Conservation (phyloP, 2,888 invertebrate genomes). For the Cecidostiba fungosa region DNA sequence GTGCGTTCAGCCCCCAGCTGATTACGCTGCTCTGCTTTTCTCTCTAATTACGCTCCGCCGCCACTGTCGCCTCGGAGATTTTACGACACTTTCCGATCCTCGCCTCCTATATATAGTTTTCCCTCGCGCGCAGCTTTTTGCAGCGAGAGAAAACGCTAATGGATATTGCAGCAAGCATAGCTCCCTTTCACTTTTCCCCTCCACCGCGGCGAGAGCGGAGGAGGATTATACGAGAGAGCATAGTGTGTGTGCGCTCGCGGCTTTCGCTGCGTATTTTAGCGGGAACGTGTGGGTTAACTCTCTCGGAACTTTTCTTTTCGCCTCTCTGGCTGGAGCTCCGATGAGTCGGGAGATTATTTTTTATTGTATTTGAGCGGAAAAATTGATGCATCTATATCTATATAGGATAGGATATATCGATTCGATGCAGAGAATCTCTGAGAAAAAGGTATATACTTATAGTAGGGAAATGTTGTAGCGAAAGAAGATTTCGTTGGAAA, state of each 20-base stretch:
- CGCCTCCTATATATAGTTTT: background rate
- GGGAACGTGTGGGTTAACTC: background rate
- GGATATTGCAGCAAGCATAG: slow-evolving; percentile 50
- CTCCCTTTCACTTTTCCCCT: slow-evolving; percentile 33
- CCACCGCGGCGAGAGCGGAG: background rate
- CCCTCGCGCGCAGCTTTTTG: slow-evolving; percentile 34
- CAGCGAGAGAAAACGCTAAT: slow-evolving; percentile 46
- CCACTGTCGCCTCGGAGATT: slow-evolving; percentile 27
- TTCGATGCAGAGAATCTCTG: too few relatives aligned
- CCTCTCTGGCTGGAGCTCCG: too few relatives aligned
- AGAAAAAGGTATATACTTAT: too few relatives aligned
- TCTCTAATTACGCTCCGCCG: slow-evolving; percentile 50
- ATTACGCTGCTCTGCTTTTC: slow-evolving; percentile 37
- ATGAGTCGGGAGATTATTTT: too few relatives aligned
- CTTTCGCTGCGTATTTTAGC: background rate
- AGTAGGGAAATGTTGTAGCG: too few relatives aligned
- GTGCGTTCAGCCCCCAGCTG: slow-evolving; percentile 53
- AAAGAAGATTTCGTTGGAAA: too few relatives aligned
- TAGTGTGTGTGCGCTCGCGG: background rate
- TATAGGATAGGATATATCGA: too few relatives aligned
- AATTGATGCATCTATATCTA: too few relatives aligned
- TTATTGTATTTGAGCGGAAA: too few relatives aligned
- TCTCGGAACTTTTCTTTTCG: too few relatives aligned
- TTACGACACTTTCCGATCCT: slow-evolving; percentile 50
- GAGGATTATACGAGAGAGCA: background rate